Evolutionary conservation across 1,140 invertebrate genomes (phyloP).

Genomic region (Mamestra configurata): DNA sequence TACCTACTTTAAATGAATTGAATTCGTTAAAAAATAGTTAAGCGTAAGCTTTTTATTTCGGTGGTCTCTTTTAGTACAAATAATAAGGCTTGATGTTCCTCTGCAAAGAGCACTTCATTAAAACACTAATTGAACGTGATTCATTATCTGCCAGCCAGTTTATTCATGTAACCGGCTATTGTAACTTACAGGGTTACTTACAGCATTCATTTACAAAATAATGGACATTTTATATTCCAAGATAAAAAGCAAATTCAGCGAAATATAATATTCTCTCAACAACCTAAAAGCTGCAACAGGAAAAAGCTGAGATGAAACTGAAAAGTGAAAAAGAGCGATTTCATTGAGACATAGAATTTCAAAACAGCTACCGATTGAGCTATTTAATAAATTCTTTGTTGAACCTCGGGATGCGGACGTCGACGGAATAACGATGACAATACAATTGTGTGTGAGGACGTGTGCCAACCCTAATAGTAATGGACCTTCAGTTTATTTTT

Average conservation of each 20-base stretch:
- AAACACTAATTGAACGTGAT: conserved; percentile 67
- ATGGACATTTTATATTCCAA: background rate
- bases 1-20: conserved; percentile 41
- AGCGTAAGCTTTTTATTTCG: conserved; percentile 42
- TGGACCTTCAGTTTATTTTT: conserved; percentile 35
- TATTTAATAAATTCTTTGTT: conserved; percentile 53
- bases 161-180: conserved; percentile 63
- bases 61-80: conserved; percentile 31
- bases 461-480: conserved; percentile 40
- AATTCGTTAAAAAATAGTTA: conserved; percentile 46
- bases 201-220: background rate
- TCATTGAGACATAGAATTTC: conserved; percentile 45
- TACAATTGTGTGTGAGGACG: conserved; percentile 46
- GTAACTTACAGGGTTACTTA: background rate
- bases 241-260: background rate
- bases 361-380: conserved; percentile 51
- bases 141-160: conserved; percentile 65
- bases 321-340: conserved; percentile 26
- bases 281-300: conserved; percentile 2
- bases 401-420: conserved; percentile 45
- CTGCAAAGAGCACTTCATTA: conserved; percentile 65
- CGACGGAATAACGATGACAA: conserved; percentile 50
- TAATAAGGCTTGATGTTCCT: conserved; percentile 49
- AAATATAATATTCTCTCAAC: conserved; percentile 3
- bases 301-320: conserved; percentile 15